These are phyloP conservation scores for Pemphredon lugubris DNA, from an alignment of 2,888 invertebrate genomes.

Conservation along the genomic window DNA sequence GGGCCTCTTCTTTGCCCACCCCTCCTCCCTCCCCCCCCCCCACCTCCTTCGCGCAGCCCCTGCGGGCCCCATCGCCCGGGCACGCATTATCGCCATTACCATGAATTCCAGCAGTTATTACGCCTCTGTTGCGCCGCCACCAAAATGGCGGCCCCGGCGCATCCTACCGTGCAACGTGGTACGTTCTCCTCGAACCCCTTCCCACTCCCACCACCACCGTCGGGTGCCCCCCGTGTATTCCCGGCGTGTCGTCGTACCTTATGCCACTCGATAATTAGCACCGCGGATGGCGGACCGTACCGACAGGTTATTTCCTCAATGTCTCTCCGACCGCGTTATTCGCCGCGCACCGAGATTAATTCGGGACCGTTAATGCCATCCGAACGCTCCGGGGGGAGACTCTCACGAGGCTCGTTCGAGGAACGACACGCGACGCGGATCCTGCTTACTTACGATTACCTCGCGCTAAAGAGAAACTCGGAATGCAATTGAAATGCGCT, in stretches of 20 bases:
- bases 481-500: no score
- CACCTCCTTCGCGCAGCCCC: slow-evolving; percentile 47
- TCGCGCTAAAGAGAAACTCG: no score
- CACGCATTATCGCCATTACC: slow-evolving; percentile 71
- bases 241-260: slow-evolving; percentile 29
- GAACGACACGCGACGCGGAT: no score
- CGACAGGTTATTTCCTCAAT: slow-evolving; percentile 1
- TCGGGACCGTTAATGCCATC: neutral
- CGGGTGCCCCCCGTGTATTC: slow-evolving; percentile 34
- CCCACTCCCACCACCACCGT: slow-evolving; percentile 5
- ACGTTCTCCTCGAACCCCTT: slow-evolving; percentile 13
- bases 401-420: no score
- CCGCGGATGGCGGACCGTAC: slow-evolving; percentile 21
- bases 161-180: slow-evolving; percentile 65
- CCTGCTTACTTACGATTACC: no score
- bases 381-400: no score
- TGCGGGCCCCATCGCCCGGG: slow-evolving; percentile 53
- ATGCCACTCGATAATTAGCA: slow-evolving; percentile 42
- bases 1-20: slow-evolving; percentile 27
- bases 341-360: neutral
- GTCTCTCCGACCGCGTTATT: neutral
- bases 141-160: slow-evolving; percentile 69
- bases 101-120: slow-evolving; percentile 71
- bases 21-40: slow-evolving; percentile 33
- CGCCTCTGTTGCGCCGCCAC: slow-evolving; percentile 70